Conservation (phyloP, 1,140 invertebrate genomes). For the Hyphantria cunea region DNA sequence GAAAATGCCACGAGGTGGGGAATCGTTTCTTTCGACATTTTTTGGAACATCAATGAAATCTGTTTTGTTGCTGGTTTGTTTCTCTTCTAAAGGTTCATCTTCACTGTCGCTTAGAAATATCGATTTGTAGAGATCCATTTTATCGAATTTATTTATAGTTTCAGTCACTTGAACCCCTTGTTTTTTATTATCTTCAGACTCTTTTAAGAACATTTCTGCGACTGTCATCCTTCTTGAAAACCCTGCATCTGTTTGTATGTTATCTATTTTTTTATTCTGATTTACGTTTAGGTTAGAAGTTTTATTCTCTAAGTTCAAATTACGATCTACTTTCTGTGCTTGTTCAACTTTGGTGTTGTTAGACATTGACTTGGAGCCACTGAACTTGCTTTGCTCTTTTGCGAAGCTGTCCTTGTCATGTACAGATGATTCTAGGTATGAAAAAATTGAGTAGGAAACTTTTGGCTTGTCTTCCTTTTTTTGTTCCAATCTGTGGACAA, state of each 20-base stretch:
- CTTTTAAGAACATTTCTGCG: slow-evolving; percentile 78
- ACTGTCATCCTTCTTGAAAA: slow-evolving; percentile 74
- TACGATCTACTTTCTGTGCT: slow-evolving; percentile 13
- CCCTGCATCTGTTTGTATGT: slow-evolving; percentile 13
- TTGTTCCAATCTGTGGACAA: slow-evolving; percentile 55
- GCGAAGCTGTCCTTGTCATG: slow-evolving; percentile 82
- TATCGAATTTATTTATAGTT: slow-evolving; percentile 82
- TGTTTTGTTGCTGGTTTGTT: slow-evolving; percentile 33
- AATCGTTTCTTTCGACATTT: slow-evolving; percentile 83
- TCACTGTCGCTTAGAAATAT: slow-evolving; percentile 86
- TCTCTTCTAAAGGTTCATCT: slow-evolving; percentile 50
- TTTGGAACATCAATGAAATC: slow-evolving; percentile 57
- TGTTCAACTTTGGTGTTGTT: neutral
- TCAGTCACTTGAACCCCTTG: slow-evolving; percentile 54
- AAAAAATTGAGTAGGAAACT: slow-evolving; percentile 88
- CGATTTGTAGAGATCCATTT: slow-evolving; percentile 85
- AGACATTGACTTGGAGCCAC: slow-evolving; percentile 63
- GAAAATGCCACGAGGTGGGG: slow-evolving; percentile 89
- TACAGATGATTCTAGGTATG: slow-evolving; percentile 85
- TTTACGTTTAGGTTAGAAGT: slow-evolving; percentile 3
- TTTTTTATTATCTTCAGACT: slow-evolving; percentile 64
- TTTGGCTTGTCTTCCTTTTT: slow-evolving; percentile 81
- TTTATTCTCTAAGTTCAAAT: slow-evolving; percentile 10
- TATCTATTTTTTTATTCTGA: slow-evolving; percentile 24
- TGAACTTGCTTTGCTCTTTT: slow-evolving; percentile 73